Conservation (phyloP, 2,113 vertebrate genomes). For the Hymenochirus boettgeri region DNA sequence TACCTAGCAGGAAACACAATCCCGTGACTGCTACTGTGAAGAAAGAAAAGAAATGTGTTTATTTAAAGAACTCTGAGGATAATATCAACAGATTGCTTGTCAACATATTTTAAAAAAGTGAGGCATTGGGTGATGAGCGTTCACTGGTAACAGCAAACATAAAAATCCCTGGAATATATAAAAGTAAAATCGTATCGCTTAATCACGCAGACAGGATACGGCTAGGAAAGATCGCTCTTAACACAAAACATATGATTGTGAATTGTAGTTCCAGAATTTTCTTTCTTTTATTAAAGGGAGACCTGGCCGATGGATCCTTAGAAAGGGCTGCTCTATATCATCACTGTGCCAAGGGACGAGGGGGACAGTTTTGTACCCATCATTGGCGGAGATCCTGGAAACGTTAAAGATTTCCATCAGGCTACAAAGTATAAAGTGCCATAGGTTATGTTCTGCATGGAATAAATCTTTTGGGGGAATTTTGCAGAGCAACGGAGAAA, state of each 20-base stretch:
- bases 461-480: too few species aligned
- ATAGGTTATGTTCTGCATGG: too few species aligned
- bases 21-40: constrained; percentile 44
- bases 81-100: constrained; percentile 51
- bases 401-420: too few species aligned
- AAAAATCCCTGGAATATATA: constrained; percentile 42
- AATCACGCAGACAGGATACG: constrained; percentile 59
- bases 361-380: too few species aligned
- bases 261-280: constrained; percentile 56
- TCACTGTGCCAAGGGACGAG: constrained; percentile 6
- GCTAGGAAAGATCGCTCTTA: constrained; percentile 51
- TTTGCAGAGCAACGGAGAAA: too few species aligned
- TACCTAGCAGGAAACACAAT: constrained; percentile 47
- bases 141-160: constrained; percentile 41
- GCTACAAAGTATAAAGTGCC: too few species aligned
- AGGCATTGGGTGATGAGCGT: constrained; percentile 27
- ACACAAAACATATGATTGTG: constrained; percentile 52
- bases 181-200: constrained; percentile 49
- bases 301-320: constrained; percentile 46
- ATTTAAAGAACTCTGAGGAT: constrained; percentile 56
- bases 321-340: constrained; percentile 43
- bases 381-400: too few species aligned
- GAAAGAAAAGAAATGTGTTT: constrained; percentile 54
- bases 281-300: constrained; percentile 61
- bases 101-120: constrained; percentile 50